Evolutionary conservation across 2,113 vertebrate genomes (phyloP).

Genomic region (Elephantulus edwardii): DNA sequence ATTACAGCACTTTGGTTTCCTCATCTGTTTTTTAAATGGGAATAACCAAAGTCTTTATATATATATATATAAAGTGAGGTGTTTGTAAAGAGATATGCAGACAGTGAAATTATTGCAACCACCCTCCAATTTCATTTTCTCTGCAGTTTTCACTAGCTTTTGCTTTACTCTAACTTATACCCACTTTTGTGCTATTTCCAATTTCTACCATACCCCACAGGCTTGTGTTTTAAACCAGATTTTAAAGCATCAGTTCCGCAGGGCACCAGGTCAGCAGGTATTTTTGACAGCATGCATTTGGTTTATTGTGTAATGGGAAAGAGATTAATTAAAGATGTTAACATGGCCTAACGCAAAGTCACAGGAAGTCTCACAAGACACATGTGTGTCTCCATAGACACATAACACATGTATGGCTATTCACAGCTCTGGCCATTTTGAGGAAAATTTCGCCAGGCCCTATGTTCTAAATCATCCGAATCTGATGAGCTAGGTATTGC

Average conservation of each 20-base stretch:
- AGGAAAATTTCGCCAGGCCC: background rate
- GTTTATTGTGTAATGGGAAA: background rate
- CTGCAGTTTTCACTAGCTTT: background rate
- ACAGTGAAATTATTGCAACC: background rate
- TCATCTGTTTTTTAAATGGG: background rate
- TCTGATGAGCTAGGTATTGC: background rate
- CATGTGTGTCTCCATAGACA: background rate
- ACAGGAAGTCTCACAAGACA: background rate
- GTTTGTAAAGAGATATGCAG: background rate
- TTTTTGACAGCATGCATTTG: background rate
- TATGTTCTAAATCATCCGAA: background rate
- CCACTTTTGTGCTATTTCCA: background rate
- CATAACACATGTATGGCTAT: background rate
- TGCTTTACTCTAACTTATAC: background rate
- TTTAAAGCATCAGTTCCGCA: background rate
- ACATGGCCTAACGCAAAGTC: background rate
- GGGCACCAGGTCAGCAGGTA: background rate
- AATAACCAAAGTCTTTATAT: background rate
- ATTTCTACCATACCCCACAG: background rate
- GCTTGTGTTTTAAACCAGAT: background rate
- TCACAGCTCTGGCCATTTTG: background rate
- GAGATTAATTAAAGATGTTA: background rate
- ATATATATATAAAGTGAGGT: no score
- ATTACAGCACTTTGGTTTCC: background rate
- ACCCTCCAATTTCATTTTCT: background rate